Evolutionary conservation across 2,113 vertebrate species (phyloP).

Genomic region (Eublepharis macularius): DNA sequence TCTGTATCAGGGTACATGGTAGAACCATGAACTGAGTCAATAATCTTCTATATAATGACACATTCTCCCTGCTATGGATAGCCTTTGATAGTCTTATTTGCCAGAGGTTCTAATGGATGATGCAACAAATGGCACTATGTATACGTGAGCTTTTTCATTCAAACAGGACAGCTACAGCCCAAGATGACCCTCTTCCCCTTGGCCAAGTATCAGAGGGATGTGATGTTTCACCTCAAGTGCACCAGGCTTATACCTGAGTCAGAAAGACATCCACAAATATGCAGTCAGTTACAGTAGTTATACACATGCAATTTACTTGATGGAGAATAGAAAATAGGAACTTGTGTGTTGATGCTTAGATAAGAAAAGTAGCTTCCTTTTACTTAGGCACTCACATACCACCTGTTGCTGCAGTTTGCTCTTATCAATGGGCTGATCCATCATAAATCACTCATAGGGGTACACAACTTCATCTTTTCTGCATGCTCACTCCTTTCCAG

Average conservation of each 20-base stretch:
- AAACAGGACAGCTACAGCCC: background rate
- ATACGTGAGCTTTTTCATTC: background rate
- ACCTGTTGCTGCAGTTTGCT: background rate
- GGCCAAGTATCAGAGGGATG: background rate
- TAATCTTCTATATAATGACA: background rate
- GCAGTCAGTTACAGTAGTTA: background rate
- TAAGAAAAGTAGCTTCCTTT: background rate
- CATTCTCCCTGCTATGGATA: background rate
- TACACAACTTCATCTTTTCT: background rate
- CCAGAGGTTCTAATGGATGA: background rate
- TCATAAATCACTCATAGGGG: background rate
- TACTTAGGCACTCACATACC: background rate
- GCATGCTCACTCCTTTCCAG: background rate
- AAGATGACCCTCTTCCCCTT: background rate
- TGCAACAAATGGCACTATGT: background rate
- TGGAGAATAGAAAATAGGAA: background rate
- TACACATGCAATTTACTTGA: rapidly evolving
- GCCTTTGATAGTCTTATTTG: background rate
- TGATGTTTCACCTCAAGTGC: background rate
- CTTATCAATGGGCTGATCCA: background rate
- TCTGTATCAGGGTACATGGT: too few relatives aligned
- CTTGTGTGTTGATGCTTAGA: background rate
- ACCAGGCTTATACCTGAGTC: rapidly evolving
- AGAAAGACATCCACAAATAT: rapidly evolving
- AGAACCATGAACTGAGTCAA: too few relatives aligned